Conservation (phyloP, 2,797 vertebrate genomes). For the Rallus crepitans region DNA sequence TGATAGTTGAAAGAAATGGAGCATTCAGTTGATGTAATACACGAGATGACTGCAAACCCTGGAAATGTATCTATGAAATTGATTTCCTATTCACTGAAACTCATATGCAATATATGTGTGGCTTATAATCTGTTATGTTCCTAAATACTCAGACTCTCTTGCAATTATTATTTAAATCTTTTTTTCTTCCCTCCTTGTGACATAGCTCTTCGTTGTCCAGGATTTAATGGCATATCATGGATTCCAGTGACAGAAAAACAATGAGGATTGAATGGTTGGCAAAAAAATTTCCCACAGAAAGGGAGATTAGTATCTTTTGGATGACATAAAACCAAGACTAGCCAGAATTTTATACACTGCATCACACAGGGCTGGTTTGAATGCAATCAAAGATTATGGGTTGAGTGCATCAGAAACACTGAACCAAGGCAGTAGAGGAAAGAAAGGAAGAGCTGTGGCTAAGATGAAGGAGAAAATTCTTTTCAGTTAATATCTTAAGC, state of each 20-base stretch:
- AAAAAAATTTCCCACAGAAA: neutral
- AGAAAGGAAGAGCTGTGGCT: neutral
- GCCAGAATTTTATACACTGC: neutral
- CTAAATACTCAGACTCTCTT: neutral
- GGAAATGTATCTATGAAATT: conserved; percentile 53
- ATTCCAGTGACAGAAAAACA: neutral
- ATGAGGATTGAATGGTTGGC: neutral
- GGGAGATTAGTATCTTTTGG: neutral
- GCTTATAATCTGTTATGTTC: neutral
- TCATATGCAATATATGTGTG: neutral
- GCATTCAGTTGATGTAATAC: conserved; percentile 5
- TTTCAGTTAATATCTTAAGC: conserved; percentile 27
- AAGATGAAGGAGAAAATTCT: neutral
- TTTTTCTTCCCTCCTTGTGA: neutral
- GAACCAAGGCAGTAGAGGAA: neutral
- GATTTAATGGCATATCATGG: neutral
- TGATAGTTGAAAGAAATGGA: conserved; percentile 64
- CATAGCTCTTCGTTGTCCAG: neutral
- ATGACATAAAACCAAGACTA: neutral
- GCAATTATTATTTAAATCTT: neutral
- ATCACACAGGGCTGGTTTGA: neutral
- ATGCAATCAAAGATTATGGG: neutral
- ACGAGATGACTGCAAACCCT: neutral
- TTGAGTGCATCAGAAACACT: neutral
- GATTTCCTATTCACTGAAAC: conserved; percentile 31